Conservation (phyloP, 2,888 invertebrate genomes). For the Tenthredo notha region DNA sequence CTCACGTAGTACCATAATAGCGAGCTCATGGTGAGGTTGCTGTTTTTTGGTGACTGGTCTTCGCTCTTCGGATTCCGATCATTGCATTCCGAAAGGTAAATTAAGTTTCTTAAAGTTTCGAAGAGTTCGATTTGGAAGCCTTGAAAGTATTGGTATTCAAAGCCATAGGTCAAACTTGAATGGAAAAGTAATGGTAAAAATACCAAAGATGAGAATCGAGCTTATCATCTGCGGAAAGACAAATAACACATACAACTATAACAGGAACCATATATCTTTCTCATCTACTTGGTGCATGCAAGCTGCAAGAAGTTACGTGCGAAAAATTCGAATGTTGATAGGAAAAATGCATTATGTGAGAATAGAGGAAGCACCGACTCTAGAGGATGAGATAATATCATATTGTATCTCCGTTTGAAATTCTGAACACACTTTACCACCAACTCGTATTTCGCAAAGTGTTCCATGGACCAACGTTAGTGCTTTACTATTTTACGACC, state of each 20-base stretch:
- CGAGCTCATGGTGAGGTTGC: not conserved
- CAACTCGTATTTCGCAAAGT: slow-evolving; percentile 33
- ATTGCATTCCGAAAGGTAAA: slow-evolving; percentile 10
- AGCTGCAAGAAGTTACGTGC: not conserved
- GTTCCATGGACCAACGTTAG: slow-evolving; percentile 34
- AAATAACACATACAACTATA: not conserved
- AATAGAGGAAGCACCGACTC: not conserved
- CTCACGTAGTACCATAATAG: slow-evolving; percentile 36
- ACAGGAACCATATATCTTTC: not conserved
- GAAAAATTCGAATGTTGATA: not conserved
- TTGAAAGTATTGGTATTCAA: not conserved
- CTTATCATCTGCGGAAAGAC: not conserved
- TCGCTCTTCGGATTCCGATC: slow-evolving; percentile 14
- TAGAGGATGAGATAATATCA: not conserved
- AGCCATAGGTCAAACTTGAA: not conserved
- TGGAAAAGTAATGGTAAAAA: not conserved
- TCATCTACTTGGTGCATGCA: not conserved
- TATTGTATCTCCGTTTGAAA: slow-evolving; percentile 20
- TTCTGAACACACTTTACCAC: slow-evolving; percentile 17
- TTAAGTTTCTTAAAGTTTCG: slow-evolving; percentile 5
- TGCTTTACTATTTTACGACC: slow-evolving; percentile 36
- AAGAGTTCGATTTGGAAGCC: not conserved
- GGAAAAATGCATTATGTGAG: not conserved
- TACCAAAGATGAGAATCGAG: not conserved
- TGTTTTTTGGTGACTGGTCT: slow-evolving; percentile 22